A percentile compares a stretch with the other conserved stretches of the same genome.
Evolutionary conservation across 2,113 vertebrate genomes (phyloP).

Genomic region (Sander vitreus): DNA sequence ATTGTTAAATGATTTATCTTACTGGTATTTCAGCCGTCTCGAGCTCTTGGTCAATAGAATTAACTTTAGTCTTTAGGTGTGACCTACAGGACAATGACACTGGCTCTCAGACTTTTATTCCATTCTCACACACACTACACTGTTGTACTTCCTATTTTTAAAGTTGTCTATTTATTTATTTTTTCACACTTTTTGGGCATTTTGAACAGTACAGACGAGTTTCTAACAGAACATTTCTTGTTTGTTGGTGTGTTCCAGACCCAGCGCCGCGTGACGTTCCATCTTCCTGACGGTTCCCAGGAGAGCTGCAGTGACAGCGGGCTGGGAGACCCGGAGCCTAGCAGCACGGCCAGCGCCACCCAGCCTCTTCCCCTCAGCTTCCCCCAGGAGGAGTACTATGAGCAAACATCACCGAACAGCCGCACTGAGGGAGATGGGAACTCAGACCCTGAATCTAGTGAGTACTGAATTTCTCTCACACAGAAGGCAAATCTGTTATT

Average conservation of each 20-base stretch:
- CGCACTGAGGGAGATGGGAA: slow-evolving; percentile 98
- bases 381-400: slow-evolving; percentile 93
- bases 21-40: background rate
- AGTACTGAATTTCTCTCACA: slow-evolving; percentile 76
- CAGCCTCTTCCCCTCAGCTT: slow-evolving; percentile 92
- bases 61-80: background rate
- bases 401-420: slow-evolving; percentile 93
- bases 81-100: background rate
- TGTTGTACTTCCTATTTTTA: background rate
- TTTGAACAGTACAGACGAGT: background rate
- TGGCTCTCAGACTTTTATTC: background rate
- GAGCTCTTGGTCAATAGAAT: background rate
- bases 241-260: slow-evolving; percentile 80
- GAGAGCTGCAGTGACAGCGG: slow-evolving; percentile 95
- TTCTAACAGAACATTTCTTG: slow-evolving; percentile 20
- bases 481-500: slow-evolving; percentile 11
- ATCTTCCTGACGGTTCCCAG: slow-evolving; percentile 96
- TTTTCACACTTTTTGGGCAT: fast-evolving
- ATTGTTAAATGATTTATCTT: background rate
- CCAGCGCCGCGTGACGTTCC: slow-evolving; percentile 96
- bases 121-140: background rate
- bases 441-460: slow-evolving; percentile 98
- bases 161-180: background rate
- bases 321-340: slow-evolving; percentile 89
- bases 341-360: slow-evolving; percentile 83